Evolutionary conservation across 1,140 invertebrate species (phyloP).

Genomic region (Oryzaephilus surinamensis): DNA sequence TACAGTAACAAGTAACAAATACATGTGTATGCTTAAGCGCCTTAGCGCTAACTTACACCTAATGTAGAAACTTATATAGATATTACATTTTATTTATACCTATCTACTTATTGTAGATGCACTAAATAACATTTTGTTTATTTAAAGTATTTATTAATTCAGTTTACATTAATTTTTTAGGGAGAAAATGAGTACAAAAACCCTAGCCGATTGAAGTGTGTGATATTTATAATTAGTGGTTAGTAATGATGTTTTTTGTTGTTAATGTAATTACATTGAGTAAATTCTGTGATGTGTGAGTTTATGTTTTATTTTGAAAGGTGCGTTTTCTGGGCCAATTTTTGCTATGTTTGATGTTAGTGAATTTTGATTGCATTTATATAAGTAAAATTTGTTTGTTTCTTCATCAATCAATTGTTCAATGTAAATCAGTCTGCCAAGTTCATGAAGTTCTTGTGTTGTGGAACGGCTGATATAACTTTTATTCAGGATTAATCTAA

Average conservation of each 20-base stretch:
- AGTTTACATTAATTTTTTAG: background rate
- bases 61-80: no score
- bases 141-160: background rate
- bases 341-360: background rate
- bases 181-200: background rate
- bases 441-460: background rate
- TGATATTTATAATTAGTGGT: background rate
- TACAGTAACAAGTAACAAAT: no score
- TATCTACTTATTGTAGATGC: background rate
- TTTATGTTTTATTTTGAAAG: background rate
- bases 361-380: background rate
- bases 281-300: background rate
- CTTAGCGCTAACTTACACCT: no score
- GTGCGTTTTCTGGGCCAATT: background rate
- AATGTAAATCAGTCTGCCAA: background rate
- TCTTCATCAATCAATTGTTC: background rate
- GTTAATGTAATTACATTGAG: background rate
- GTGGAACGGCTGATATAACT: background rate
- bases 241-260: background rate
- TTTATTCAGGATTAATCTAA: background rate
- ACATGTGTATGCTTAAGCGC: no score
- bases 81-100: no score
- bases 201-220: background rate
- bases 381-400: background rate
- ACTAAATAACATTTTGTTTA: background rate